These are phyloP conservation scores for Mimachlamys varia DNA, from an alignment of 2,888 invertebrate genomes.

Conservation along the genomic window DNA sequence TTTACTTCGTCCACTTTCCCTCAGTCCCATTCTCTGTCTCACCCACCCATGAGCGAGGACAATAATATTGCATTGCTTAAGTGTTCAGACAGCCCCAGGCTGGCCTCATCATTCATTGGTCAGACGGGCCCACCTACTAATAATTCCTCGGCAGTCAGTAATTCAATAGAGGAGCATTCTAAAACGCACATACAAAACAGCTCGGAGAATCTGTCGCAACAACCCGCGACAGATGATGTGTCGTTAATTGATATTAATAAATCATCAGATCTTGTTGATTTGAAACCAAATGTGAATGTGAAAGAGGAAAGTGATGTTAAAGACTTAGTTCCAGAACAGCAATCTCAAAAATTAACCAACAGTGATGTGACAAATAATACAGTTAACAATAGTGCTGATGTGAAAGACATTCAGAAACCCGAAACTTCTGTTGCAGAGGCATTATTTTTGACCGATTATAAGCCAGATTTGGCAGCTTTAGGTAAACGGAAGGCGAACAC, in stretches of 20 bases:
- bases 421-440: background rate
- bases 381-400: background rate
- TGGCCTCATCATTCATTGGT: background rate
- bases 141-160: background rate
- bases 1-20: constrained; percentile 19
- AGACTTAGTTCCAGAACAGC: background rate
- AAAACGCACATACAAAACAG: background rate
- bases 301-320: background rate
- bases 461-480: background rate
- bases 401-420: background rate
- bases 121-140: background rate
- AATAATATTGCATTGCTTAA: background rate
- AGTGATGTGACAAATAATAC: background rate
- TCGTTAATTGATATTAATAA: background rate
- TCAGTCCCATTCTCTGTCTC: constrained; percentile 27
- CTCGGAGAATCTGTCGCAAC: background rate
- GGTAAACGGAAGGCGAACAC: constrained; percentile 51
- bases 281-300: background rate
- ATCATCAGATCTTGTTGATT: background rate
- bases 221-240: background rate
- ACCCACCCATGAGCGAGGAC: background rate
- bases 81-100: constrained; percentile 11
- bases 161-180: background rate
- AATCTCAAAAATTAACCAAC: background rate
- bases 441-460: background rate